Conservation (phyloP, 2,797 vertebrate genomes). For the Ataeniobius toweri region DNA sequence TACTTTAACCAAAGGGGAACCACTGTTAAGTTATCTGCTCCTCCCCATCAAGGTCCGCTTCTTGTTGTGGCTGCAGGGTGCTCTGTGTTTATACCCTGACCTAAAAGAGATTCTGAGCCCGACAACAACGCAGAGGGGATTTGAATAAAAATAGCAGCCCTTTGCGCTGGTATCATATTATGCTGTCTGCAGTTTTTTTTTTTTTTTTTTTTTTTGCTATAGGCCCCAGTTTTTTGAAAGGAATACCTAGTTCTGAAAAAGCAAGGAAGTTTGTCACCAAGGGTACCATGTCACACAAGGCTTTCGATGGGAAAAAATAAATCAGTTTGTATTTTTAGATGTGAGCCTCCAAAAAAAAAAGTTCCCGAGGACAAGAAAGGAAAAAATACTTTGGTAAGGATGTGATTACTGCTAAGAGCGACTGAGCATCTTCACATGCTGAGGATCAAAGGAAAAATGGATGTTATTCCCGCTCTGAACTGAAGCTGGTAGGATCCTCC, state of each 20-base stretch:
- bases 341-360: conserved; percentile 22
- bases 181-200: conserved; percentile 54
- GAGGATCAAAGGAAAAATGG: conserved; percentile 42
- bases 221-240: conserved; percentile 31
- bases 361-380: conserved; percentile 8
- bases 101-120: conserved; percentile 50
- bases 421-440: conserved; percentile 18
- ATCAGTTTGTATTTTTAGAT: conserved; percentile 38
- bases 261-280: conserved; percentile 36
- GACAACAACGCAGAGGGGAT: conserved; percentile 54
- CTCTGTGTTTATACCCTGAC: conserved; percentile 56
- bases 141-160: conserved; percentile 61
- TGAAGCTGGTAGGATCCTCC: conserved; percentile 43
- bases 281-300: conserved; percentile 32
- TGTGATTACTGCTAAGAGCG: conserved; percentile 33
- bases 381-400: conserved; percentile 2
- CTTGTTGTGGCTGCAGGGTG: conserved; percentile 59
- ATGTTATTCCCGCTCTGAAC: conserved; percentile 41
- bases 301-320: conserved; percentile 24
- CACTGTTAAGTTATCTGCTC: conserved; percentile 42
- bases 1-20: conserved; percentile 60
- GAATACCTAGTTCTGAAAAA: conserved; percentile 46
- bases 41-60: conserved; percentile 43
- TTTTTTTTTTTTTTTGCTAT: conserved; percentile 32
- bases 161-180: conserved; percentile 59